Conservation (phyloP, 1,140 invertebrate species). For the Drosophila pallidifrons region DNA sequence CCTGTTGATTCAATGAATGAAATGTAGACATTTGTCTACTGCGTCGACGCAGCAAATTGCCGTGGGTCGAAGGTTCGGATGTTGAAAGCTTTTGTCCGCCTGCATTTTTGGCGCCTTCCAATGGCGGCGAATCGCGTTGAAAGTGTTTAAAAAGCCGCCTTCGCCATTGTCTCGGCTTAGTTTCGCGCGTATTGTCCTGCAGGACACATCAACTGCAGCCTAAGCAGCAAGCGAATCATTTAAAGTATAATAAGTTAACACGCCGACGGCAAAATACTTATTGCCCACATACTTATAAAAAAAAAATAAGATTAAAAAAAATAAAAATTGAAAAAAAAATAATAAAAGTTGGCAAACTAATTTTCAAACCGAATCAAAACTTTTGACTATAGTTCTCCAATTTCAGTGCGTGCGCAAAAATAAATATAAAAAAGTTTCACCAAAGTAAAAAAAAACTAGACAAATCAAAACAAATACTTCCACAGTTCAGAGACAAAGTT, state of each 20-base stretch:
- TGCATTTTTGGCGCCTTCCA: constrained; percentile 70
- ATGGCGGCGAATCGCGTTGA: constrained; percentile 35
- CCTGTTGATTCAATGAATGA: constrained; percentile 77
- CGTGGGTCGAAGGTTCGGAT: neutral
- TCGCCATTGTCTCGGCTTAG: constrained; percentile 73
- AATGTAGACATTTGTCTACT: constrained; percentile 24
- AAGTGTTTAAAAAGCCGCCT: constrained; percentile 58
- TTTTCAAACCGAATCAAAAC: constrained; percentile 19
- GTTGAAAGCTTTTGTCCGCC: constrained; percentile 49
- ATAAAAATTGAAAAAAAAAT: neutral
- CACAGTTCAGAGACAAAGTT: constrained; percentile 17
- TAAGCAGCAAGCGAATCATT: neutral
- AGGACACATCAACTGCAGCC: constrained; percentile 20
- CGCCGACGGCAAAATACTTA: constrained; percentile 44
- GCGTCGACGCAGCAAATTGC: constrained; percentile 43
- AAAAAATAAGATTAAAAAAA: constrained; percentile 16
- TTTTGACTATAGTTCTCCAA: constrained; percentile 12
- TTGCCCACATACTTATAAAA: neutral
- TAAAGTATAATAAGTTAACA: neutral
- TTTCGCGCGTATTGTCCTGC: constrained; percentile 69
- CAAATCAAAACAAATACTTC: constrained; percentile 19
- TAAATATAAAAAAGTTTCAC: neutral
- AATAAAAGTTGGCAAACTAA: constrained; percentile 31
- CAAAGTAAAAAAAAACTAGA: neutral
- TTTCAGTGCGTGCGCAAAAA: constrained; percentile 15